These are phyloP conservation scores for Arctopsyche grandis DNA, from an alignment of 1,140 invertebrate species.

Conservation along the genomic window DNA sequence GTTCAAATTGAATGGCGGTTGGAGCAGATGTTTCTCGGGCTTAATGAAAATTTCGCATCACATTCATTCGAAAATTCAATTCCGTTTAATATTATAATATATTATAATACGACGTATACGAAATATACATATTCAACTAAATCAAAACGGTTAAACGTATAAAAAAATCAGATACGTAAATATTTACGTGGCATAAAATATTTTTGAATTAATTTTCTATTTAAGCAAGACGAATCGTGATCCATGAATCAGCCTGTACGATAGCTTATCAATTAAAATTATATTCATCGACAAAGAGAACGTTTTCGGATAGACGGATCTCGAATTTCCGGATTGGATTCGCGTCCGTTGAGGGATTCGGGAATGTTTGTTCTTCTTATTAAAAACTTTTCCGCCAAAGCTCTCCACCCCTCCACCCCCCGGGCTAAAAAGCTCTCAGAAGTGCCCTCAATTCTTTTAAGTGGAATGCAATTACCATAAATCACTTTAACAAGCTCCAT, in stretches of 20 bases:
- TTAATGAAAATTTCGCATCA: conserved; percentile 40
- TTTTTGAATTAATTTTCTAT: too few relatives aligned
- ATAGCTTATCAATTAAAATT: neutral
- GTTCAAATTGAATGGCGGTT: conserved; percentile 54
- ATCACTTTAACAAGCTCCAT: conserved; percentile 52
- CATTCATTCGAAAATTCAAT: neutral
- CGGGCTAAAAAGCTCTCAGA: conserved; percentile 28
- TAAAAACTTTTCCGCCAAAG: conserved; percentile 41
- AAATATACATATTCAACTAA: too few relatives aligned
- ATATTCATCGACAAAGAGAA: neutral
- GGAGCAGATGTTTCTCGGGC: conserved; percentile 48
- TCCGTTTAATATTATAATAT: neutral
- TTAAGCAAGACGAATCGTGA: too few relatives aligned
- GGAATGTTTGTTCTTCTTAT: conserved; percentile 46
- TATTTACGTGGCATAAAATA: too few relatives aligned
- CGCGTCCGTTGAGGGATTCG: conserved; percentile 14
- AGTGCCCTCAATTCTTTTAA: conserved; percentile 44
- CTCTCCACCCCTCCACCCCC: neutral
- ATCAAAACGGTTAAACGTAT: too few relatives aligned
- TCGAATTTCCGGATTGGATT: neutral
- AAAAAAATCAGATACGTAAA: too few relatives aligned
- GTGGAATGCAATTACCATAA: conserved; percentile 52
- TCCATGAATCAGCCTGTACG: too few relatives aligned
- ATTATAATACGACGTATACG: too few relatives aligned
- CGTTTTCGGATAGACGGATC: neutral